A percentile compares a stretch with the other conserved stretches of the same genome.
These are phyloP conservation scores for Climacteris rufus DNA, from an alignment of 2,113 vertebrate species.

Conservation along the genomic window DNA sequence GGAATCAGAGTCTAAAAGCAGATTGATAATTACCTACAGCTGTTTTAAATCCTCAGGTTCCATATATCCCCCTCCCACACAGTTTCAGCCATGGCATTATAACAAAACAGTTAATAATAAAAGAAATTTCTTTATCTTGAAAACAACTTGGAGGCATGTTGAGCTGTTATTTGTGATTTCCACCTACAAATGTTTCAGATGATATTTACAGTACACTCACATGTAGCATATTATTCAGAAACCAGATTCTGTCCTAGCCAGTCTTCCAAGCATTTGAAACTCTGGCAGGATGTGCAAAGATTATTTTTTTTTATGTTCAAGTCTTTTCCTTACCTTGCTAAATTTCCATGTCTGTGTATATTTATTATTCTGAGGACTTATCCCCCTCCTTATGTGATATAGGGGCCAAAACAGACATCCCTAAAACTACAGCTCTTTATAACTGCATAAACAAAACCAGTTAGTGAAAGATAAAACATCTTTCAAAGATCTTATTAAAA, in stretches of 20 bases:
- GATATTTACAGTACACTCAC: background rate
- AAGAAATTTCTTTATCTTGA: background rate
- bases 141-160: background rate
- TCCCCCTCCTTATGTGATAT: accelerated
- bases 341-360: accelerated
- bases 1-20: background rate
- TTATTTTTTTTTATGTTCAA: too few relatives aligned
- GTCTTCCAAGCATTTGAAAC: background rate
- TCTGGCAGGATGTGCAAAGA: accelerated
- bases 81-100: background rate
- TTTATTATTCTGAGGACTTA: background rate
- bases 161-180: background rate
- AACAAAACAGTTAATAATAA: background rate
- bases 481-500: background rate
- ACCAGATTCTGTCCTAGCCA: background rate
- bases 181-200: background rate
- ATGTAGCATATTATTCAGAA: background rate
- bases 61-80: background rate
- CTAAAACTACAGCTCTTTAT: background rate
- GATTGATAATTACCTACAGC: background rate
- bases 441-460: background rate
- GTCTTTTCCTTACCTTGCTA: background rate
- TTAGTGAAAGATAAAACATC: background rate
- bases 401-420: background rate
- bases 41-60: background rate